phyloP scores from a whole-genome alignment of 2,797 vertebrate species.

The Ctenosaura bakeri region DNA sequence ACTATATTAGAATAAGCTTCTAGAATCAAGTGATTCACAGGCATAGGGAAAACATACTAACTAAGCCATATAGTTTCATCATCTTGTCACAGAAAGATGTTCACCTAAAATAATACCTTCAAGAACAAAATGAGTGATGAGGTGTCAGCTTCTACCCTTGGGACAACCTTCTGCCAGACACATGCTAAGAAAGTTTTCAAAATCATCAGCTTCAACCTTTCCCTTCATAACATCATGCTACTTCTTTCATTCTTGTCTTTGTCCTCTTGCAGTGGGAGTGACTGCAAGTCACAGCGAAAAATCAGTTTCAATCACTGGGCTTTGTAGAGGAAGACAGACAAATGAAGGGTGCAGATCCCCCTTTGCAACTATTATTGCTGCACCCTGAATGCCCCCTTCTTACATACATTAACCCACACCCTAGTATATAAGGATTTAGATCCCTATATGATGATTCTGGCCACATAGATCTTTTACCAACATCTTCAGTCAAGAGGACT shows the following conservation, averaged over 20 bases:
- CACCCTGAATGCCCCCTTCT: neutral
- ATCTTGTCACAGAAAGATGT: constrained; percentile 31
- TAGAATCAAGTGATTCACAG: constrained; percentile 33
- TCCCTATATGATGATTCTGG: no score
- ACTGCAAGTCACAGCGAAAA: neutral
- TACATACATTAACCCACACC: neutral
- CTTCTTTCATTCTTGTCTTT: constrained; percentile 53
- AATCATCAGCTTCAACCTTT: constrained; percentile 12
- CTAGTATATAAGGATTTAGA: neutral
- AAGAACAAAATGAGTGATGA: constrained; percentile 21
- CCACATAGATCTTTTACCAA: neutral
- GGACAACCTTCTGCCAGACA: constrained; percentile 31
- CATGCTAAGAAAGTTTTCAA: constrained; percentile 18
- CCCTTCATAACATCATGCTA: constrained; percentile 51
- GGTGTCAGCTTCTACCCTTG: constrained; percentile 19
- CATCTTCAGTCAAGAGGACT: neutral
- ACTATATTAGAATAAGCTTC: neutral
- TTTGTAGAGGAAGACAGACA: neutral
- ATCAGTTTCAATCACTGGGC: neutral
- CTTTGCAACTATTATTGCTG: neutral
- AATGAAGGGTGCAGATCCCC: neutral
- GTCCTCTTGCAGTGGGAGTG: neutral
- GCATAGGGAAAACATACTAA: neutral
- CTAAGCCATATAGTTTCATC: constrained; percentile 8
- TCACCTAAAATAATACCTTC: constrained; percentile 27